These are phyloP conservation scores for Scaeva pyrastri DNA, from an alignment of 2,888 invertebrate genomes.

Conservation along the genomic window DNA sequence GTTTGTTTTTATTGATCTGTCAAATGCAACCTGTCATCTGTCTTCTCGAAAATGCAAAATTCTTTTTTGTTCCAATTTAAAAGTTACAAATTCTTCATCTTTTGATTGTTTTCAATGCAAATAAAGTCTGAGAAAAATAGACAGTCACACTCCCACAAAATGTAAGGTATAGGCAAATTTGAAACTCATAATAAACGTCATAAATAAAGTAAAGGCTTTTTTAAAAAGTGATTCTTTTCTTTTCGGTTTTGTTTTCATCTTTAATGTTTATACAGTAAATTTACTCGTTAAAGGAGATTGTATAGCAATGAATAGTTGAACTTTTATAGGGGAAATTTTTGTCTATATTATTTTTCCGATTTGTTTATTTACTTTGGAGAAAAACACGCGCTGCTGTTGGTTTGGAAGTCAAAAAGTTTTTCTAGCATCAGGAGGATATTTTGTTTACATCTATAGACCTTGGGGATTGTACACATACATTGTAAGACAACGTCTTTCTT, in stretches of 20 bases:
- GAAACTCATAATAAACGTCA: slow-evolving; percentile 43
- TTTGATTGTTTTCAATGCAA: slow-evolving; percentile 25
- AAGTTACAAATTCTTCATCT: slow-evolving; percentile 18
- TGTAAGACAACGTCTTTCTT: slow-evolving; percentile 2
- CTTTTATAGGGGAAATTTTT: slow-evolving; percentile 24
- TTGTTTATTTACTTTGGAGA: slow-evolving; percentile 55
- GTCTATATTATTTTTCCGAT: neutral
- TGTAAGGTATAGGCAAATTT: slow-evolving; percentile 35
- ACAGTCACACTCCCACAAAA: slow-evolving; percentile 41
- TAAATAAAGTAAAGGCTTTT: slow-evolving; percentile 27
- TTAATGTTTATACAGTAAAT: slow-evolving; percentile 46
- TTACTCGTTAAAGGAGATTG: slow-evolving; percentile 50
- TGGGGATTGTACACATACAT: slow-evolving; percentile 32
- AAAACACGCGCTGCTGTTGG: slow-evolving; percentile 17
- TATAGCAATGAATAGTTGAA: slow-evolving; percentile 40
- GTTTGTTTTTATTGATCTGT: slow-evolving; percentile 50
- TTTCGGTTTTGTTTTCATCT: slow-evolving; percentile 43
- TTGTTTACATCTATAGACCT: slow-evolving; percentile 61
- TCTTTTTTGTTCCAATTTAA: slow-evolving; percentile 10
- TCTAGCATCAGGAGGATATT: slow-evolving; percentile 27
- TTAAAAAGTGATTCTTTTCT: slow-evolving; percentile 23
- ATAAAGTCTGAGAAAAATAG: neutral
- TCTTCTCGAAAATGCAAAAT: slow-evolving; percentile 37
- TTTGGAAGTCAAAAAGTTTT: slow-evolving; percentile 42
- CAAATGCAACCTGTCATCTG: slow-evolving; percentile 51